Evolutionary conservation across 2,888 invertebrate species (phyloP).

Genomic region (Strigamia crassipes): DNA sequence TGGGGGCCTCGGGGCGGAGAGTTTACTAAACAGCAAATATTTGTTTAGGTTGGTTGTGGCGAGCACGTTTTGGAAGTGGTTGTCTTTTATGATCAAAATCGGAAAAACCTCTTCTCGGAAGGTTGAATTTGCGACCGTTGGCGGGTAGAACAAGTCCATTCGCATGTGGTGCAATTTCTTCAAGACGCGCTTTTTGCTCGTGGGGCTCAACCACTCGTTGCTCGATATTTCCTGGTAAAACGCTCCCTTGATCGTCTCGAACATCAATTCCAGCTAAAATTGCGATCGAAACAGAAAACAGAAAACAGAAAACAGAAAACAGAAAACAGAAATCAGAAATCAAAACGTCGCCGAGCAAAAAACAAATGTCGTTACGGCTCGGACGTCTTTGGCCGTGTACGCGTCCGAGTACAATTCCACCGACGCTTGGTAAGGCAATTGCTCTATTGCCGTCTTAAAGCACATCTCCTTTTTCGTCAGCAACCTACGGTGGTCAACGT

Average conservation of each 20-base stretch:
- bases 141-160: neutral
- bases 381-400: neutral
- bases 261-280: neutral
- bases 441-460: neutral
- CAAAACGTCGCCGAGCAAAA: too few relatives aligned
- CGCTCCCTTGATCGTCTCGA: neutral
- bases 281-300: neutral
- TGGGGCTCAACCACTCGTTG: neutral
- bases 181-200: neutral
- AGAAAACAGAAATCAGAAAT: too few relatives aligned
- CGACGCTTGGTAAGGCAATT: neutral
- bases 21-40: neutral
- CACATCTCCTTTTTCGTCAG: neutral
- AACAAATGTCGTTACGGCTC: neutral
- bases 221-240: neutral
- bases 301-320: too few relatives aligned
- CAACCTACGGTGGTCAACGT: neutral
- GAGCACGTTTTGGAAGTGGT: neutral
- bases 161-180: neutral
- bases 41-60: neutral
- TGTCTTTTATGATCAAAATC: neutral
- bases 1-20: neutral
- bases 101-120: neutral
- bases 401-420: neutral
- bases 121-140: neutral